Evolutionary conservation across 2,888 invertebrate genomes (phyloP).

Genomic region (Cataglyphis livida): DNA sequence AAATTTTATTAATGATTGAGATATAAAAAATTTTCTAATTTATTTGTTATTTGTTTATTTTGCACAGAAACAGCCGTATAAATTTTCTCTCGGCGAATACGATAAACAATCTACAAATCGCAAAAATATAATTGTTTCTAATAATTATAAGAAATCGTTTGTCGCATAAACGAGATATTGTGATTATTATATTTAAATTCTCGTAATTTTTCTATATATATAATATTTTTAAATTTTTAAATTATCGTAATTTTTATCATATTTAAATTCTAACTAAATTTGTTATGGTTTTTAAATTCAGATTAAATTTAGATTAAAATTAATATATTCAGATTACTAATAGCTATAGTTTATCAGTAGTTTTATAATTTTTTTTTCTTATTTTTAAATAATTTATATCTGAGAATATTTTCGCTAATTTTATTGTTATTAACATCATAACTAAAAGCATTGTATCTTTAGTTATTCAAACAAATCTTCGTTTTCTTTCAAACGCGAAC

Average conservation of each 20-base stretch:
- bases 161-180: not conserved
- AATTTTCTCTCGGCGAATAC: not conserved
- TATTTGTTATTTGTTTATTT: not conserved
- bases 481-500: not conserved
- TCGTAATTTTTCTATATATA: no score
- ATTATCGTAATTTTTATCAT: not conserved
- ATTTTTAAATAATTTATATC: constrained; percentile 22
- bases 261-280: not conserved
- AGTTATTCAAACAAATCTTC: not conserved
- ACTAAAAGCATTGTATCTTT: not conserved
- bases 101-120: not conserved
- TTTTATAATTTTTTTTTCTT: not conserved
- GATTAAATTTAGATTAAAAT: not conserved
- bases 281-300: not conserved
- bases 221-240: no score
- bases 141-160: not conserved
- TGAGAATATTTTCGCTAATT: not conserved
- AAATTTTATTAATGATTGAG: constrained; percentile 13
- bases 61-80: not conserved
- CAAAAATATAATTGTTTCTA: constrained; percentile 5
- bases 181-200: not conserved
- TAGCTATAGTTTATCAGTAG: not conserved
- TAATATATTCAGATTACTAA: not conserved
- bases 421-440: not conserved
- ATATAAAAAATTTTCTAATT: not conserved